Evolutionary conservation across 2,797 vertebrate genomes (phyloP).

Genomic region (Peromyscus attwateri): DNA sequence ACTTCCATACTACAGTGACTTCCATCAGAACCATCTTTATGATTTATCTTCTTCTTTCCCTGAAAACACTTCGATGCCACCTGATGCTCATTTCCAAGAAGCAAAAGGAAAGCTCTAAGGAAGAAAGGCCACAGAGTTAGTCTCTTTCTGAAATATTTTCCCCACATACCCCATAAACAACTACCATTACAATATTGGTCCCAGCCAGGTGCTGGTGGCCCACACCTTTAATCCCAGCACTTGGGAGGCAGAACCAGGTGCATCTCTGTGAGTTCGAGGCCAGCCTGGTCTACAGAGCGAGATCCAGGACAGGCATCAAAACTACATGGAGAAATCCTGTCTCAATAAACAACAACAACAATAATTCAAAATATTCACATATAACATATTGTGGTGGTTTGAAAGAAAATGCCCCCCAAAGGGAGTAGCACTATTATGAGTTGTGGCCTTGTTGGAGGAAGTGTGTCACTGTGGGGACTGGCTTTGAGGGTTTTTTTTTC

Average conservation of each 20-base stretch:
- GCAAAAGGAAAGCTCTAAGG: background rate
- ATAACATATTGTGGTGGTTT: background rate
- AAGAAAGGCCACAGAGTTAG: background rate
- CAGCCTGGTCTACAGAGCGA: no score
- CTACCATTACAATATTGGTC: background rate
- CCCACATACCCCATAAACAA: background rate
- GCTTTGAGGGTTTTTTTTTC: background rate
- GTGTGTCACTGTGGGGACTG: background rate
- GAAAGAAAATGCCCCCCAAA: background rate
- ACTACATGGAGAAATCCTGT: no score
- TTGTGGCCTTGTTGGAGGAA: background rate
- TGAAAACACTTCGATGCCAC: background rate
- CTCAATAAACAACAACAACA: no score
- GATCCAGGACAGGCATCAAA: no score
- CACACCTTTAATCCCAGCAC: no score
- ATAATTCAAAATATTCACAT: background rate
- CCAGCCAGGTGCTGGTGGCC: no score
- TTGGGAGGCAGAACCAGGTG: no score
- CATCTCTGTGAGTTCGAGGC: no score
- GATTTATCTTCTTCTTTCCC: background rate
- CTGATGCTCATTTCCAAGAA: conserved; percentile 33
- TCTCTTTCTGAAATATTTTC: background rate
- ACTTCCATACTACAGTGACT: background rate
- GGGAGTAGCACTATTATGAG: background rate
- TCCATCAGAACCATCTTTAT: background rate